A percentile compares a stretch with the other conserved stretches of the same genome.
These are phyloP conservation scores for Micropterix aruncella DNA, from an alignment of 2,888 invertebrate species.

Conservation along the genomic window DNA sequence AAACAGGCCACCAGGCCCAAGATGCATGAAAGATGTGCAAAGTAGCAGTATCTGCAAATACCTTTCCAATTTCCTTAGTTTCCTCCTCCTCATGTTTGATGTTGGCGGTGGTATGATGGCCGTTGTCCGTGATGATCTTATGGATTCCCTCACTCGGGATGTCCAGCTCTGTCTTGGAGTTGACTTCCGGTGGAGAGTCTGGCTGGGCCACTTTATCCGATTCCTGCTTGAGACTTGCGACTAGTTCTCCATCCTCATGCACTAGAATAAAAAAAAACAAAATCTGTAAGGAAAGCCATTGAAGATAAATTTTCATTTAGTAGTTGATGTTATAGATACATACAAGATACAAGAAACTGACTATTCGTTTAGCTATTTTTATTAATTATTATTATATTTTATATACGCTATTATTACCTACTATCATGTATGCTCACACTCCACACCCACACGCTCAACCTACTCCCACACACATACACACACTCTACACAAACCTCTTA, in stretches of 20 bases:
- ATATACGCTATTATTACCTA: no score
- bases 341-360: no score
- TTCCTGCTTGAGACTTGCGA: slow-evolving; percentile 23
- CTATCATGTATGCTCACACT: no score
- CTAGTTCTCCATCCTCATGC: slow-evolving; percentile 23
- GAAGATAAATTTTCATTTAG: not conserved
- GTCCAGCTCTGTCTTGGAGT: slow-evolving; percentile 38
- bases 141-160: slow-evolving; percentile 42
- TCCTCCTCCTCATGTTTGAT: slow-evolving; percentile 21
- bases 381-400: not conserved
- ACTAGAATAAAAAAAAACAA: slow-evolving; percentile 18
- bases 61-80: slow-evolving; percentile 25
- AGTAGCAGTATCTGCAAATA: no score
- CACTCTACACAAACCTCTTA: no score
- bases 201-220: slow-evolving; percentile 17
- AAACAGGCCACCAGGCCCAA: slow-evolving; percentile 2
- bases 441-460: no score
- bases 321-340: not conserved
- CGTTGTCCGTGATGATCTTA: slow-evolving; percentile 32
- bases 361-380: no score
- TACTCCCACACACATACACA: no score
- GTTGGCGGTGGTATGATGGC: slow-evolving; percentile 21
- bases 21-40: no score
- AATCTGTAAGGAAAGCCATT: not conserved
- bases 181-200: slow-evolving; percentile 28